Evolutionary conservation across 1,140 invertebrate species (phyloP).

Genomic region (Drosophila lowei): DNA sequence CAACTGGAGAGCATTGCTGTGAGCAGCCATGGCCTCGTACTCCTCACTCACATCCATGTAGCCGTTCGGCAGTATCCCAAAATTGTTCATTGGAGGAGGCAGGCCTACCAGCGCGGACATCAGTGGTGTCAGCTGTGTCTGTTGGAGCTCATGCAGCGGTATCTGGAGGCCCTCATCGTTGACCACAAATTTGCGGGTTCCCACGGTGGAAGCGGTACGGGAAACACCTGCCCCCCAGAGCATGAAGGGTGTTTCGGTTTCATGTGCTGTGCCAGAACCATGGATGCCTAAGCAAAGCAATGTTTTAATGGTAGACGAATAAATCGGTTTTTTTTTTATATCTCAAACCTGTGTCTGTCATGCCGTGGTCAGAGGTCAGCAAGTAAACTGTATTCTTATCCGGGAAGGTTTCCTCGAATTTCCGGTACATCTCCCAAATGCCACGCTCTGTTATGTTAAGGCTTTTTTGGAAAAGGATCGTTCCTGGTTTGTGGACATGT

Average conservation of each 20-base stretch:
- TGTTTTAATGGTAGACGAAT: not conserved
- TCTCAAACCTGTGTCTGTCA: constrained; percentile 95
- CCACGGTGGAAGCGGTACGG: not conserved
- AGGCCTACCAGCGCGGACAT: constrained; percentile 94
- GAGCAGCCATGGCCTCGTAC: constrained; percentile 86
- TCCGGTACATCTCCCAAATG: constrained; percentile 88
- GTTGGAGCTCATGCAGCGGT: constrained; percentile 87
- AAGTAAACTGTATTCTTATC: constrained; percentile 93
- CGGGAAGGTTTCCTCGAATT: constrained; percentile 89
- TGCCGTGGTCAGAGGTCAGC: constrained; percentile 98
- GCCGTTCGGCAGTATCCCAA: constrained; percentile 89
- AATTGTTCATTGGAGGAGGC: constrained; percentile 94
- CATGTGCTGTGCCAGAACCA: constrained; percentile 93
- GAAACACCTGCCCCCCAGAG: constrained; percentile 95
- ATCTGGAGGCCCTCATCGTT: constrained; percentile 30
- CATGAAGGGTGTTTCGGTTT: constrained; percentile 97
- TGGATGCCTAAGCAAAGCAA: constrained; percentile 87
- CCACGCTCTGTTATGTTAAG: constrained; percentile 91
- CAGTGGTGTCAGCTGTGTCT: constrained; percentile 95
- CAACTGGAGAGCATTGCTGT: constrained; percentile 90
- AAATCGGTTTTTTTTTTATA: not conserved
- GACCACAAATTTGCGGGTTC: constrained; percentile 36
- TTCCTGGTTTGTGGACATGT: constrained; percentile 95
- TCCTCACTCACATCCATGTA: constrained; percentile 85
- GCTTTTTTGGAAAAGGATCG: constrained; percentile 93